phyloP scores from a whole-genome alignment of 2,888 invertebrate genomes.

The Corythucha ciliata region DNA sequence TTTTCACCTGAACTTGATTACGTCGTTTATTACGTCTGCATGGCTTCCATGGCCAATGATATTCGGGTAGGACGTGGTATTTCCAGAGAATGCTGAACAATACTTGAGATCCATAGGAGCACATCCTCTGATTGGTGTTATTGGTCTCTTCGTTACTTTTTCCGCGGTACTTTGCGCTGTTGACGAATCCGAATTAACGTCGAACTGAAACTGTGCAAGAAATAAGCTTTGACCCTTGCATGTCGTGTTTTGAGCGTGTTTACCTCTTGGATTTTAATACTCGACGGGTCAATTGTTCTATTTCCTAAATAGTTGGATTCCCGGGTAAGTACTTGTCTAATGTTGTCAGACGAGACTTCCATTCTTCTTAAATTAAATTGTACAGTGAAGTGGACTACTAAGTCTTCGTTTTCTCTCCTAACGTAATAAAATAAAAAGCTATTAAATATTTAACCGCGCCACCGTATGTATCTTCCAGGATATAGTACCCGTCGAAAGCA shows the following conservation, averaged over 20 bases:
- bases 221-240: no score
- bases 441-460: not conserved
- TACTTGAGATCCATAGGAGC: slow-evolving; percentile 55
- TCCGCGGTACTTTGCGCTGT: slow-evolving; percentile 23
- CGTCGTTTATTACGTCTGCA: slow-evolving; percentile 60
- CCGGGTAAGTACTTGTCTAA: slow-evolving; percentile 53
- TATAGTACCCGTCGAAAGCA: slow-evolving; percentile 73
- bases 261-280: slow-evolving; percentile 53
- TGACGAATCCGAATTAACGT: slow-evolving; percentile 9
- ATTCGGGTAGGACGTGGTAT: slow-evolving; percentile 76
- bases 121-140: slow-evolving; percentile 57
- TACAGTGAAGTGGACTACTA: slow-evolving; percentile 76
- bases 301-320: slow-evolving; percentile 51
- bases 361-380: slow-evolving; percentile 70
- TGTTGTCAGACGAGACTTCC: slow-evolving; percentile 48
- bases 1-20: slow-evolving; percentile 59
- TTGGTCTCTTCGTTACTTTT: slow-evolving; percentile 39
- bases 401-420: slow-evolving; percentile 58
- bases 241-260: slow-evolving; percentile 1
- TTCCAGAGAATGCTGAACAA: slow-evolving; percentile 61
- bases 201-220: slow-evolving; percentile 16
- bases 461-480: not conserved
- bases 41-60: slow-evolving; percentile 56
- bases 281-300: slow-evolving; percentile 54
- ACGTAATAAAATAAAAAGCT: no score